Evolutionary conservation across 2,113 vertebrate species (phyloP), one percentile per base, ranked within the genome.

Genomic region (Sturnira hondurensis): DNA sequence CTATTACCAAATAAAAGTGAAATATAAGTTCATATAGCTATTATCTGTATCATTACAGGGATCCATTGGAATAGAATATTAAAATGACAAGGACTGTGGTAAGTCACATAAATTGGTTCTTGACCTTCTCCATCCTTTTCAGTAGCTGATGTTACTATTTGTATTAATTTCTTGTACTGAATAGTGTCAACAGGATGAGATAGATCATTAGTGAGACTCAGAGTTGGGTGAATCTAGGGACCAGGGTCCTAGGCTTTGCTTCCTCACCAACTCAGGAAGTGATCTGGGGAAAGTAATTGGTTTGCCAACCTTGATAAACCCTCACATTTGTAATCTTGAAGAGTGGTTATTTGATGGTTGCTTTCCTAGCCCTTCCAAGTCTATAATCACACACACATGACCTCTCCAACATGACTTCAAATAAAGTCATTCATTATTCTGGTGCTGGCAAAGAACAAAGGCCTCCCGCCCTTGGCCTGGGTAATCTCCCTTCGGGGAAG

Each of bases 381-480:
- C 92, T 70, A 33, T 54, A 80, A 94, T 95, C 54, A 90, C 52
- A 76, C 38, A 81, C 33, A 85, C 70, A 65, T 91, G 58, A 65
- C 81, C 36, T 88, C 86, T 96, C 65, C 52, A 58, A 86, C 67
- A 80, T 41, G 16, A 81, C 76, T 93, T 90, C 77, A 36, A n/a
- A 91, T 76, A 65, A 93, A 95, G 47, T 71, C 58, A 81, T 65
- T 94, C 24, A 76, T 87, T 95, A 82, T 90, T 85, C 26, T 71
- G 68, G 43, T 43, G 19, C 73, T 85, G 50, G 24, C 71, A 71
- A 86, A 73, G 50, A 82, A 28, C 45, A 58, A 76, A 78, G 38
- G 61, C 71, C 20, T 67, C 45, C 24, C 41, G 45, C 12, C 77
- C 12, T 80, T 70, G 43, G 31, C 36, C 14, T 3, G 7, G 58